phyloP scores from a whole-genome alignment of 2,113 vertebrate genomes.

The Charina bottae region DNA sequence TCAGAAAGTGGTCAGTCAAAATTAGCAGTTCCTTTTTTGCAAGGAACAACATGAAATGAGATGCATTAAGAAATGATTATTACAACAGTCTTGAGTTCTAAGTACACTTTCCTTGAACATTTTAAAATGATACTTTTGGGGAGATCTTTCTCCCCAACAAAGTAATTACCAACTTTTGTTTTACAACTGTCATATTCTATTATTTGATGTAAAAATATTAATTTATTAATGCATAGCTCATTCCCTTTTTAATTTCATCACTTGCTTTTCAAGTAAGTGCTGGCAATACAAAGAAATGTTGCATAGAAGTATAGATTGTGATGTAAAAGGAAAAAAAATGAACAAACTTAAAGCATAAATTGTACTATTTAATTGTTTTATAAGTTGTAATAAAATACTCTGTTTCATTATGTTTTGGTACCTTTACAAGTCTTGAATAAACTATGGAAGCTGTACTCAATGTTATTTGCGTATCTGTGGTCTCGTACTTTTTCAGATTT shows the following conservation, averaged over 20 bases:
- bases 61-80: slow-evolving; percentile 49
- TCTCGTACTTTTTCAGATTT: background rate
- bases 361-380: slow-evolving; percentile 89
- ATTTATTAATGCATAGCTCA: slow-evolving; percentile 83
- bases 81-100: slow-evolving; percentile 48
- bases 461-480: background rate
- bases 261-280: slow-evolving; percentile 67
- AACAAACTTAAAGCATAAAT: slow-evolving; percentile 69
- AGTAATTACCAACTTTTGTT: slow-evolving; percentile 59
- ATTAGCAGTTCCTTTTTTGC: slow-evolving; percentile 68
- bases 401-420: slow-evolving; percentile 74
- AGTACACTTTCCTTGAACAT: slow-evolving; percentile 34
- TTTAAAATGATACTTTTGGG: slow-evolving; percentile 40
- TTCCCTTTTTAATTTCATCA: slow-evolving; percentile 69
- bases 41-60: slow-evolving; percentile 1
- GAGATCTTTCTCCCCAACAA: slow-evolving; percentile 40
- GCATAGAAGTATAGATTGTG: slow-evolving; percentile 73
- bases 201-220: slow-evolving; percentile 81
- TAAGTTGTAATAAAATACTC: slow-evolving; percentile 81
- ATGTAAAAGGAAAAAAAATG: slow-evolving; percentile 67
- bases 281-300: slow-evolving; percentile 66
- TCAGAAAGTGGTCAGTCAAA: slow-evolving; percentile 73
- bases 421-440: slow-evolving; percentile 68
- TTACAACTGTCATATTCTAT: slow-evolving; percentile 72
- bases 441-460: slow-evolving; percentile 50